These are phyloP conservation scores for Lethrus apterus DNA, from an alignment of 1,140 invertebrate genomes.

Conservation along the genomic window DNA sequence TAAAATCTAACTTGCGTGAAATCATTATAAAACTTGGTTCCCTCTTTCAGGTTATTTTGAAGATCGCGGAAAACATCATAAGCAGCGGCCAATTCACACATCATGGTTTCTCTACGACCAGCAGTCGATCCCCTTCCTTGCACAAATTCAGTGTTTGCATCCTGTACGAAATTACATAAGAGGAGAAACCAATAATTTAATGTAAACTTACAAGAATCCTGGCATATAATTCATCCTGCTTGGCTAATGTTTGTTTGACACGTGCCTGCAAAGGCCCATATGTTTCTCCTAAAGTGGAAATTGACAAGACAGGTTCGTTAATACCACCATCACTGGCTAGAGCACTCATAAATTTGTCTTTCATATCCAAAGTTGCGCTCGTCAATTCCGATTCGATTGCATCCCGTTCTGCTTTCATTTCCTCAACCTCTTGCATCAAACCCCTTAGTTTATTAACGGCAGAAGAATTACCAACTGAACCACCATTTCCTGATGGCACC, in stretches of 20 bases:
- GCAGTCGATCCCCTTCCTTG: constrained; percentile 60
- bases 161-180: constrained; percentile 42
- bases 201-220: constrained; percentile 60
- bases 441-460: constrained; percentile 61
- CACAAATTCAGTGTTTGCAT: constrained; percentile 65
- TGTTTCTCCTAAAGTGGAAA: constrained; percentile 67
- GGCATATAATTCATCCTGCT: constrained; percentile 70
- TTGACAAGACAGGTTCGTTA: constrained; percentile 76
- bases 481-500: constrained; percentile 51
- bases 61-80: constrained; percentile 90
- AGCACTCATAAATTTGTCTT: constrained; percentile 70
- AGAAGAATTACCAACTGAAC: constrained; percentile 46
- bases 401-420: constrained; percentile 83
- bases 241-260: constrained; percentile 65
- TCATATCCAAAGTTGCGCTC: constrained; percentile 76
- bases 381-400: constrained; percentile 83
- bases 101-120: constrained; percentile 67
- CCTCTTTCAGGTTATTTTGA: constrained; percentile 85
- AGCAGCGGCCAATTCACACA: constrained; percentile 80
- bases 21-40: constrained; percentile 98
- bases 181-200: neutral
- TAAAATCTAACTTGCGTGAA: constrained; percentile 63
- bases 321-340: constrained; percentile 78
- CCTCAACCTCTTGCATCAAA: constrained; percentile 82
- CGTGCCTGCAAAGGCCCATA: constrained; percentile 77